These are phyloP conservation scores for Zelleria hepariella DNA, from an alignment of 2,888 invertebrate species.

Conservation along the genomic window DNA sequence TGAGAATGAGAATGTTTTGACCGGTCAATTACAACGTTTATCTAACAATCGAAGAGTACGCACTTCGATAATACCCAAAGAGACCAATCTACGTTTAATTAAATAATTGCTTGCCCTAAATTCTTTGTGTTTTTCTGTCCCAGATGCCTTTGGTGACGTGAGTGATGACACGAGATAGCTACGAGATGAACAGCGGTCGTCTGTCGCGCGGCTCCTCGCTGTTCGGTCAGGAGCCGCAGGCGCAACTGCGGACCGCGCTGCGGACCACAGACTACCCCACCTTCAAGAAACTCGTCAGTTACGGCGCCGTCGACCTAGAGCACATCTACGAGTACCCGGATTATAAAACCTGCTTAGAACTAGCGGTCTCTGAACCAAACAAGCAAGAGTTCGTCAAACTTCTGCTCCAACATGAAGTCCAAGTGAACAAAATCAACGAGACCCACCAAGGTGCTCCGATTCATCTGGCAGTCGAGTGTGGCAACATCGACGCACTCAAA, in stretches of 20 bases:
- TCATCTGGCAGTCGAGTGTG: constrained; percentile 75
- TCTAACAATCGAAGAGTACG: constrained; percentile 31
- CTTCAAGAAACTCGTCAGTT: constrained; percentile 63
- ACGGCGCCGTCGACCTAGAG: constrained; percentile 64
- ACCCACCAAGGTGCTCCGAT: constrained; percentile 74
- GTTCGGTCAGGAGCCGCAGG: constrained; percentile 59
- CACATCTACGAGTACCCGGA: constrained; percentile 70
- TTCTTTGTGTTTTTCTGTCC: constrained; percentile 28
- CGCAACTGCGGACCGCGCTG: constrained; percentile 64
- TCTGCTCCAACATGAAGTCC: constrained; percentile 73
- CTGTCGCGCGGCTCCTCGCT: constrained; percentile 55
- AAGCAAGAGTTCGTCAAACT: constrained; percentile 68
- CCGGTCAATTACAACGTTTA: constrained; percentile 33
- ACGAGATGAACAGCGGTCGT: constrained; percentile 60
- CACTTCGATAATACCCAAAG: constrained; percentile 4
- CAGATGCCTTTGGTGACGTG: constrained; percentile 57
- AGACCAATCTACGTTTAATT: constrained; percentile 34
- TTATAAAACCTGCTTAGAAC: constrained; percentile 73
- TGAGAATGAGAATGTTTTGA: constrained; percentile 21
- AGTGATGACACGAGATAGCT: constrained; percentile 56
- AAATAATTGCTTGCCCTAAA: constrained; percentile 35
- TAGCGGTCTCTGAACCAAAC: constrained; percentile 66
- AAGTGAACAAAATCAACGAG: constrained; percentile 72
- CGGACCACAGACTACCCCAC: constrained; percentile 62
- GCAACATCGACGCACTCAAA: constrained; percentile 58